phyloP scores from a whole-genome alignment of 2,888 invertebrate genomes.

The Alentia gelatinosa region DNA sequence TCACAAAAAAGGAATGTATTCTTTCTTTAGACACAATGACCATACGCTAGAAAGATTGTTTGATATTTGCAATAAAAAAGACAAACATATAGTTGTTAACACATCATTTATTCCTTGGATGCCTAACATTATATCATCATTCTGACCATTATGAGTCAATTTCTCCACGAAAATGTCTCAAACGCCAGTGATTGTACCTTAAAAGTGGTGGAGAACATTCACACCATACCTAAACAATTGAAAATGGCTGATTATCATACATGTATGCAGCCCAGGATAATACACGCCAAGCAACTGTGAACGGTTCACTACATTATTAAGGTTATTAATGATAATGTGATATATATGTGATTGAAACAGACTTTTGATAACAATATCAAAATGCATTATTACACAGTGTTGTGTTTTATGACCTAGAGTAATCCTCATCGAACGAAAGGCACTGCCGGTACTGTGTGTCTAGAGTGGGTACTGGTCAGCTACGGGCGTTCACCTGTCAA shows the following conservation, averaged over 20 bases:
- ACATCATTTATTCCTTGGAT: background rate
- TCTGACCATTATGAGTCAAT: background rate
- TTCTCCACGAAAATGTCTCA: background rate
- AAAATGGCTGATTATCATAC: background rate
- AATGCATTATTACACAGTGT: background rate
- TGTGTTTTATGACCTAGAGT: background rate
- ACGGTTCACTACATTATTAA: background rate
- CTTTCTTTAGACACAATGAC: no score
- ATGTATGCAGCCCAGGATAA: background rate
- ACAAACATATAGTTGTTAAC: background rate
- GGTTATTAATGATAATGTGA: background rate
- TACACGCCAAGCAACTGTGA: constrained; percentile 10
- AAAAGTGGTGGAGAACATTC: background rate
- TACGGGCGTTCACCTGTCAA: background rate
- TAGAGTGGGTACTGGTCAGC: background rate
- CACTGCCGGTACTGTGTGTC: constrained; percentile 4
- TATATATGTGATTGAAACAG: background rate
- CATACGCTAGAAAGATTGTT: no score
- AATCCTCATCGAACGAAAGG: background rate
- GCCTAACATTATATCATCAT: background rate
- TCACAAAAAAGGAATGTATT: no score
- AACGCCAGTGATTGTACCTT: background rate
- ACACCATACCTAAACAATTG: background rate
- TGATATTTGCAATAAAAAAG: no score
- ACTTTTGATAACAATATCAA: background rate